Evolutionary conservation across 2,888 invertebrate species (phyloP), one percentile per base, ranked within the genome.

Genomic region (Onchidella celtica): DNA sequence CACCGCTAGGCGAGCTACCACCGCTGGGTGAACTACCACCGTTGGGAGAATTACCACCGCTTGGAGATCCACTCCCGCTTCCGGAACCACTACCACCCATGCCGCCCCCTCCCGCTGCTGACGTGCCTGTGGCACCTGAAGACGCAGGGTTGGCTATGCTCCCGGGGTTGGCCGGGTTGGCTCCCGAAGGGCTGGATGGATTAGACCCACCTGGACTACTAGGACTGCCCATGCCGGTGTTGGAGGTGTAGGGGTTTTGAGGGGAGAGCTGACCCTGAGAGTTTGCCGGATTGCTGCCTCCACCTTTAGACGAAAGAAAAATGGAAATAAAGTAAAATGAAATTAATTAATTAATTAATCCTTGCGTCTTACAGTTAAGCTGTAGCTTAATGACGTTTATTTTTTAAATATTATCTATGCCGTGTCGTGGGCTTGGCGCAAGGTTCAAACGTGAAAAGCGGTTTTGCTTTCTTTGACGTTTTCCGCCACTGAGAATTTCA

Each of bases 211-310:
- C 66, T n/a, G 34, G 29, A n/a, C 34, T 66, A 32, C 66, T 66
- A 32, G 66, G 66, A 9, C 66, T 34, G 3, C 66, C 66, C n/a
- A 9, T 3, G 32, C 66, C 66, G 17, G 66, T 66, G 32, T 66
- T 66, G 14, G 66, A 66, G 9, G 66, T 66, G 66, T 66, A 66
- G n/a, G 66, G 66, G 34, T 66, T 66, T n/a, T 66, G 66, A 9
- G 66, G 66, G 32, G 66, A 66, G 9, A 66, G 17, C 66, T 66
- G 32, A 11, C 27, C 66, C 32, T 66, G 66, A 47, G 9, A 11
- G 6, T 47, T 6, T 11, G 9, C 47, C n/a, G 61, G 61, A 61
- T 27, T 66, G 32, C 32, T 66, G 14, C 34, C 11, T 24, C 66
- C 34, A 24, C 66, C 66, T 47, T n/a, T n/a, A n/a, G n/a, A n/a